phyloP scores from a whole-genome alignment of 2,888 invertebrate species.

The Panopea generosa region DNA sequence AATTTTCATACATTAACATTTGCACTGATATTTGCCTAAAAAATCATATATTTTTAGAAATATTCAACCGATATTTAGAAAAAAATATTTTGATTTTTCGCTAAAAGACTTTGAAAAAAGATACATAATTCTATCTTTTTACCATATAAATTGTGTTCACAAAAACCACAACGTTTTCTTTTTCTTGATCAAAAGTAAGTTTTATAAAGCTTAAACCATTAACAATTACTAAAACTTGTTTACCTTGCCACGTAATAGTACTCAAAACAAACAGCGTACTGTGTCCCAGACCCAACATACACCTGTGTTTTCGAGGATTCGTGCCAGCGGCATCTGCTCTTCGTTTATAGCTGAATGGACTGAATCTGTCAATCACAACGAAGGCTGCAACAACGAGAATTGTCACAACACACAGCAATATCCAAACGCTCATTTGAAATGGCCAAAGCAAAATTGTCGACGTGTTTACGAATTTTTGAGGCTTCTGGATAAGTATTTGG shows the following conservation, averaged over 20 bases:
- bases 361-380: conserved; percentile 10
- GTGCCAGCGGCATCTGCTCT: not conserved
- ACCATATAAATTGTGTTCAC: no score
- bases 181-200: no score
- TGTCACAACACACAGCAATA: conserved; percentile 1
- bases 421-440: conserved; percentile 24
- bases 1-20: no score
- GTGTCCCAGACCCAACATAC: not conserved
- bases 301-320: not conserved
- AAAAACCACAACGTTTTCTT: no score
- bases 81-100: no score
- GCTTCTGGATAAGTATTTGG: conserved; percentile 33
- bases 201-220: no score
- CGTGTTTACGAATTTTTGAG: not conserved
- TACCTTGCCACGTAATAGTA: conserved; percentile 15
- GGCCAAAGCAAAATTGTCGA: conserved; percentile 14
- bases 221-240: no score
- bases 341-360: not conserved
- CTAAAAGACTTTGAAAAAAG: no score
- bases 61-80: no score
- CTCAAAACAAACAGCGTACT: conserved; percentile 5
- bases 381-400: not conserved
- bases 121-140: no score
- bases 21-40: no score
- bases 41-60: no score